Conservation (phyloP, 2,113 vertebrate species). For the Misgurnus anguillicaudatus region DNA sequence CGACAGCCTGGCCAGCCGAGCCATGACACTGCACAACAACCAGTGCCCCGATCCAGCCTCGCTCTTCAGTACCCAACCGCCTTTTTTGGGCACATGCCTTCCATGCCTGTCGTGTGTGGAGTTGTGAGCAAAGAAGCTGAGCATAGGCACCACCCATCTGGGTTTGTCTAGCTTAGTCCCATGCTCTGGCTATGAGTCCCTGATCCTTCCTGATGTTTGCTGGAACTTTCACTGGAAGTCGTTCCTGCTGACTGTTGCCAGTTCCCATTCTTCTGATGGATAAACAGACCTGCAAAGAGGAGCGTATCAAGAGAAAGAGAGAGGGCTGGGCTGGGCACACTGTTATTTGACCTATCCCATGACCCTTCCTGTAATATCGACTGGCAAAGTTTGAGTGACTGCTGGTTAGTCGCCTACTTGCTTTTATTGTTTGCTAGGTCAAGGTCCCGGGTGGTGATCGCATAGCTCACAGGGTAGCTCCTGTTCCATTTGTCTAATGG, state of each 20-base stretch:
- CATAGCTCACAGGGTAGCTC: constrained; percentile 19
- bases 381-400: constrained; percentile 16
- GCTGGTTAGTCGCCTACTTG: constrained; percentile 16
- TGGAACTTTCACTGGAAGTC: constrained; percentile 11
- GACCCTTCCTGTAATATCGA: constrained; percentile 28
- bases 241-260: not conserved
- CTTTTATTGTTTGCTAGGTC: constrained; percentile 18
- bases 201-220: not conserved
- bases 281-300: constrained; percentile 51
- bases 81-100: constrained; percentile 75
- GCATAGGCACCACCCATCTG: constrained; percentile 14
- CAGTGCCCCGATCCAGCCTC: constrained; percentile 11
- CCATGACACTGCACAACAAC: constrained; percentile 65
- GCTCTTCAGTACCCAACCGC: constrained; percentile 30
- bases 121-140: not conserved
- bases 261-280: not conserved
- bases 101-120: constrained; percentile 52
- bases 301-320: not conserved
- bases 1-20: constrained; percentile 51
- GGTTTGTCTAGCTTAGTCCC: constrained; percentile 8
- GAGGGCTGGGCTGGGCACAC: not conserved
- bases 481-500: constrained; percentile 41
- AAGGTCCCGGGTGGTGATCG: constrained; percentile 12
- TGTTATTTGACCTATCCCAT: constrained; percentile 26
- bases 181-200: not conserved